Evolutionary conservation across 1,140 invertebrate species (phyloP).

Genomic region (Diploscapter pachys): DNA sequence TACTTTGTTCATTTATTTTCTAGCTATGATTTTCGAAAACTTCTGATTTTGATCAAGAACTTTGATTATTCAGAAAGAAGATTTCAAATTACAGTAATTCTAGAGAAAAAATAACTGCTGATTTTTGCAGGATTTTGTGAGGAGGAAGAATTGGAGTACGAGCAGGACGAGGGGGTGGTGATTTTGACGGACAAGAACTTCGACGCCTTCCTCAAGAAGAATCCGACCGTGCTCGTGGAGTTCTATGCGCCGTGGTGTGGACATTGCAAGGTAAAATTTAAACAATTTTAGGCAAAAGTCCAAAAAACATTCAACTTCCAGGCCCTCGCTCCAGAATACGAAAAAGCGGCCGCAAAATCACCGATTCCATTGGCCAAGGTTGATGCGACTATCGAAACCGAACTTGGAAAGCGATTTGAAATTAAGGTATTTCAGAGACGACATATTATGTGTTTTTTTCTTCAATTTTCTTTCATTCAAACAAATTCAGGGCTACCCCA

Average conservation of each 20-base stretch:
- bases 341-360: constrained; percentile 81
- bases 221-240: constrained; percentile 36
- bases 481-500: constrained; percentile 59
- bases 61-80: too few species aligned
- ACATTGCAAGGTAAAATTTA: constrained; percentile 45
- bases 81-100: too few species aligned
- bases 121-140: not conserved
- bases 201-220: constrained; percentile 41
- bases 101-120: too few species aligned
- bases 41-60: too few species aligned
- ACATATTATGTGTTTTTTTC: too few species aligned
- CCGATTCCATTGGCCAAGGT: constrained; percentile 72
- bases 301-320: too few species aligned
- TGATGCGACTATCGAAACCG: constrained; percentile 54
- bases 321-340: constrained; percentile 85
- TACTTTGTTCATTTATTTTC: too few species aligned
- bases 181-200: constrained; percentile 42
- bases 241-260: constrained; percentile 51
- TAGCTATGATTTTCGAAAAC: too few species aligned
- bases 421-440: too few species aligned
- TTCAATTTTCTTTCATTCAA: too few species aligned
- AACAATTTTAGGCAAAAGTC: too few species aligned
- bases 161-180: constrained; percentile 42
- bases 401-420: constrained; percentile 50
- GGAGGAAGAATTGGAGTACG: constrained; percentile 41